Evolutionary conservation across 2,797 vertebrate genomes (phyloP), one percentile per base, ranked within the genome.

Genomic region (Arctocebus calabarensis): DNA sequence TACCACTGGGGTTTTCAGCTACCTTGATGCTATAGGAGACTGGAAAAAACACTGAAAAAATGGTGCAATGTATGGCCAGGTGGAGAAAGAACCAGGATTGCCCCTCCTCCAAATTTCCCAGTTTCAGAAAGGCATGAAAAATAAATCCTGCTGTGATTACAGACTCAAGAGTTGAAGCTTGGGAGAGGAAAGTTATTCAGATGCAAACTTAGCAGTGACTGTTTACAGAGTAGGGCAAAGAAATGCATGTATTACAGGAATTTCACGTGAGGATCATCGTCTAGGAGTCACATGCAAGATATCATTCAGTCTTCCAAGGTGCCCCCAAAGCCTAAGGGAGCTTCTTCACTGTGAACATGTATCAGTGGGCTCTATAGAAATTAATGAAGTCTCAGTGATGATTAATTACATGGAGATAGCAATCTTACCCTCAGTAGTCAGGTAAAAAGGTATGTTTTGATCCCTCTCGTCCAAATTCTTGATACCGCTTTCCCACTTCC

Each of bases 51-150:
- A 91, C 48, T 94, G 17, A 45, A 90, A 61, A 86, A 11, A 68
- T 73, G 34, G 59, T 71, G 32, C 55, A 7, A 25, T 88, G 17
- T 85, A 27, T 94, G 52, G 45, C n/a, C 59, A 59, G 10, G 48
- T n/a, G 7, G 70, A 89, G 45, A 90, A 85, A 85, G 71, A 37
- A 25, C 27, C 81, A 92, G 52, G 59, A 84, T 84, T 48, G 19
- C 74, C 45, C 34, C 32, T 22, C 52, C 94, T 87, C 14, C n/a
- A 92, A 94, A 84, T 8, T 71, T 86, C 16, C n/a, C 61, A 89
- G 12, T 48, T 94, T 59, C 92, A 37, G 90, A 94, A 37, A 95
- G 20, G 48, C 11, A 37, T 84, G 71, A 85, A 92, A 91, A 94
- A 70, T 27, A 96, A 90, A 90, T 57, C 27, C 22, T 81, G 55